These are phyloP conservation scores for Lepisosteus oculatus DNA, from an alignment of 2,113 vertebrate species.

Conservation along the genomic window DNA sequence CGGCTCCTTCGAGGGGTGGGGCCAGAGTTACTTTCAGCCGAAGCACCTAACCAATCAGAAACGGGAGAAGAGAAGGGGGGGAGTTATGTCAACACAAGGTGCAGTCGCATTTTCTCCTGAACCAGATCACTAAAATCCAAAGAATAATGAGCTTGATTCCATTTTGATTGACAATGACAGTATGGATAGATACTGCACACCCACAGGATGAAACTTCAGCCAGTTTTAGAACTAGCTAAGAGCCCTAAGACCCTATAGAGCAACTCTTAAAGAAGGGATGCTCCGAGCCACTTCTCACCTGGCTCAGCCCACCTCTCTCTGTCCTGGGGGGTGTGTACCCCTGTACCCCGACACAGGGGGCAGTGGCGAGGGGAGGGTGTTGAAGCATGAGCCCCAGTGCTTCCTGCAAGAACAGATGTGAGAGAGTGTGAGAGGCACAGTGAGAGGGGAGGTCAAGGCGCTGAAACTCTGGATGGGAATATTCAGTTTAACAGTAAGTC, in stretches of 20 bases:
- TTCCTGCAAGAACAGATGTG: not conserved
- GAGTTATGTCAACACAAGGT: too few species aligned
- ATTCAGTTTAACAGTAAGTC: conserved; percentile 12
- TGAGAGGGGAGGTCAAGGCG: conserved; percentile 5
- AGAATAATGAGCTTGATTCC: too few species aligned
- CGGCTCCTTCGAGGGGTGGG: conserved; percentile 15
- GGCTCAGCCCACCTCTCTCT: not conserved
- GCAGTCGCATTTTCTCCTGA: too few species aligned
- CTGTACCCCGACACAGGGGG: conserved; percentile 39
- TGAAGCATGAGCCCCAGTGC: not conserved
- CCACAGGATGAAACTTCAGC: too few species aligned
- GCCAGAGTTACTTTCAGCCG: conserved; percentile 8
- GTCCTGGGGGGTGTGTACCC: not conserved
- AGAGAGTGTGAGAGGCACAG: not conserved
- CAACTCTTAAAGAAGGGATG: too few species aligned
- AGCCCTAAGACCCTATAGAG: too few species aligned
- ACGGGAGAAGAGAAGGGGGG: too few species aligned
- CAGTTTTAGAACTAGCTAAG: too few species aligned
- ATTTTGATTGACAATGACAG: too few species aligned
- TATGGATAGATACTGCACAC: too few species aligned
- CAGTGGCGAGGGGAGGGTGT: conserved; percentile 32
- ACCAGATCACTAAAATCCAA: too few species aligned
- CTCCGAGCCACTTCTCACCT: conserved; percentile 49
- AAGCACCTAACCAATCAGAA: conserved; percentile 30
- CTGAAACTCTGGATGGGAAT: conserved; percentile 33